phyloP scores from a whole-genome alignment of 2,888 invertebrate genomes.

The Uropetala carovei region DNA sequence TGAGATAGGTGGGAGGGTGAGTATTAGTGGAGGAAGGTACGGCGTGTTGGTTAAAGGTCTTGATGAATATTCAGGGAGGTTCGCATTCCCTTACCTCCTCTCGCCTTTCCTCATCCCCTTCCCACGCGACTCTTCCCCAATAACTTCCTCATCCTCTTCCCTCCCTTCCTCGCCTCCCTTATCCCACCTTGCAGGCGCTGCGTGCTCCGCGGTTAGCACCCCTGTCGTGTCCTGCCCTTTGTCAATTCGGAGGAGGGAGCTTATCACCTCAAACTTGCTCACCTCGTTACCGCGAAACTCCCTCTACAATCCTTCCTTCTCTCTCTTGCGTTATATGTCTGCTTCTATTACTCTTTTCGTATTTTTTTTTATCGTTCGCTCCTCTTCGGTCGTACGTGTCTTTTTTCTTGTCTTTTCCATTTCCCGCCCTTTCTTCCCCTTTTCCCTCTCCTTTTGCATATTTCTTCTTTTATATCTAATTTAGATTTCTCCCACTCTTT shows the following conservation, averaged over 20 bases:
- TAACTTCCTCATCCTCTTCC: slow-evolving; percentile 6
- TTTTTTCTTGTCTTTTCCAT: not conserved
- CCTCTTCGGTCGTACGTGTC: not conserved
- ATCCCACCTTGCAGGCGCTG: not conserved
- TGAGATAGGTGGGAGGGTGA: not conserved
- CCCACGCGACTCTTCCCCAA: not conserved
- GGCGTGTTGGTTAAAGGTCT: slow-evolving; percentile 19
- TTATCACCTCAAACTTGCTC: not conserved
- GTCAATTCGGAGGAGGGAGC: not conserved
- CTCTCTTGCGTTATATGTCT: too few relatives aligned
- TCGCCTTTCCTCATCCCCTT: not conserved
- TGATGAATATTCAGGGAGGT: slow-evolving; percentile 52
- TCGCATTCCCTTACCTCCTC: not conserved
- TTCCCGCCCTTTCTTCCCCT: not conserved
- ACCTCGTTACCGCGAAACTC: not conserved
- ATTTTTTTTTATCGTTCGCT: not conserved
- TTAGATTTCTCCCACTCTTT: too few relatives aligned
- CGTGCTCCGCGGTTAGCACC: not conserved
- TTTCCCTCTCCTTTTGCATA: too few relatives aligned
- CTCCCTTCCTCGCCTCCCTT: not conserved
- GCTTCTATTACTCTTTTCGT: too few relatives aligned
- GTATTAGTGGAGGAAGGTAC: not conserved
- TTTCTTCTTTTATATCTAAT: too few relatives aligned
- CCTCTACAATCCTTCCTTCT: not conserved
- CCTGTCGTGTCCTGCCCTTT: not conserved